phyloP scores from a whole-genome alignment of 2,113 vertebrate species.

The Danio rerio region GRCz12tu NC_133178.1:10032501-10033000 shows the following conservation, averaged over 20 bases:
- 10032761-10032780: conserved; percentile 95
- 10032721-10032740: conserved; percentile 94
- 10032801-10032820: conserved; percentile 97
- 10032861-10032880: not conserved
- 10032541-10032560: conserved; percentile 97
- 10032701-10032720: conserved; percentile 93
- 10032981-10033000: not conserved
- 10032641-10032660: conserved; percentile 96
- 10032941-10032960: not conserved
- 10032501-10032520: conserved; percentile 99
- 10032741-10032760: conserved; percentile 91
- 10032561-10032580: conserved; percentile 96
- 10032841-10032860: conserved; percentile 72
- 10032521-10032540: conserved; percentile 98
- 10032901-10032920: not conserved
- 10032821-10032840: conserved; percentile 97
- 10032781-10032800: conserved; percentile 98
- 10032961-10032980: not conserved
- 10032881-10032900: not conserved
- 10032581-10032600: conserved; percentile 97
- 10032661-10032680: conserved; percentile 95
- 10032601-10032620: conserved; percentile 98
- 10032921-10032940: not conserved
- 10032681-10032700: conserved; percentile 99
- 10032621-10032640: conserved; percentile 98